Conservation (phyloP, 2,113 vertebrate genomes). For the Sigmodon hispidus region DNA sequence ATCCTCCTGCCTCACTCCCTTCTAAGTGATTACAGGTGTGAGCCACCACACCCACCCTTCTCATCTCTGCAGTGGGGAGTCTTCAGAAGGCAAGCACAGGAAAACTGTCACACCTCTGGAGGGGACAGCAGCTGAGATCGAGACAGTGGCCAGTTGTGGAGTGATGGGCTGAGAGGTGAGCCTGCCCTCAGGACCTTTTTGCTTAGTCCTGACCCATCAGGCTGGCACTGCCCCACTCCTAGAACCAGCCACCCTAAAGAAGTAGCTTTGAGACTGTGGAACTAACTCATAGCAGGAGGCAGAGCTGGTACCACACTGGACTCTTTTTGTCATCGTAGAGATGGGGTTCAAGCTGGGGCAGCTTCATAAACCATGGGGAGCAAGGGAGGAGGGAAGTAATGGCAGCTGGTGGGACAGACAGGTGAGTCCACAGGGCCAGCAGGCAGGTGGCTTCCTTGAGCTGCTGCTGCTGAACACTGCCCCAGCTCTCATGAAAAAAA, state of each 20-base stretch:
- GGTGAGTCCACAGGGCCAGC: neutral
- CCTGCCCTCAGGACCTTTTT: neutral
- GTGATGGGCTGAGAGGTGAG: neutral
- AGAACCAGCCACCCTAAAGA: neutral
- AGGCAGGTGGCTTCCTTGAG: constrained; percentile 56
- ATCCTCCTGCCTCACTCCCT: neutral
- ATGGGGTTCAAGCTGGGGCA: neutral
- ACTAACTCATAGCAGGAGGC: neutral
- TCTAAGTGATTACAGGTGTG: neutral
- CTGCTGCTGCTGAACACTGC: constrained; percentile 40
- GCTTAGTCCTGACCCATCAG: neutral
- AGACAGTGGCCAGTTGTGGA: neutral
- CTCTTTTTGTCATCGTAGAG: neutral
- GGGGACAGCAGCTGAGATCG: too few species aligned
- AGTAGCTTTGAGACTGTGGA: neutral
- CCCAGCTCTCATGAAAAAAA: constrained; percentile 85
- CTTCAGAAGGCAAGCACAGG: neutral
- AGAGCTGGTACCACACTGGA: neutral
- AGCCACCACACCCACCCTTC: neutral
- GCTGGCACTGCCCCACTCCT: neutral
- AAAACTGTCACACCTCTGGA: neutral
- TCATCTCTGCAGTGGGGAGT: neutral
- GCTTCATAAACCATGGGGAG: neutral
- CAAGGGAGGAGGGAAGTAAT: rapidly evolving
- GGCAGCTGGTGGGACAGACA: neutral